Evolutionary conservation across 1,140 invertebrate genomes (phyloP).

Genomic region (Habropoda laboriosa): DNA sequence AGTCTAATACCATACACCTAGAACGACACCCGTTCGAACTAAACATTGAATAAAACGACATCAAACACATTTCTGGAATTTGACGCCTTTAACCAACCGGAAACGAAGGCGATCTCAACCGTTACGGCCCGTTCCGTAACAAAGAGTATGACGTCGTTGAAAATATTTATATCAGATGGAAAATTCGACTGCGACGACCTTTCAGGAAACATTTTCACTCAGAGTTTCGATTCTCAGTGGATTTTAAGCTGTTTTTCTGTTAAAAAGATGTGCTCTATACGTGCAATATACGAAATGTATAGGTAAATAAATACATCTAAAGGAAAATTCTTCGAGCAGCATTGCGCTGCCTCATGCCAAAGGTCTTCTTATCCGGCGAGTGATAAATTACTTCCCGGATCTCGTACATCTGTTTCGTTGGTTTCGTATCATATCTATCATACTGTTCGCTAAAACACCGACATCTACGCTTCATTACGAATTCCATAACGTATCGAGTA

Average conservation of each 20-base stretch:
- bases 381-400: conserved; percentile 60
- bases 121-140: too few relatives aligned
- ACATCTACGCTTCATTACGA: conserved; percentile 33
- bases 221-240: background rate
- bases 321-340: conserved; percentile 42
- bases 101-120: too few relatives aligned
- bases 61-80: too few relatives aligned
- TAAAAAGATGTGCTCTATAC: background rate
- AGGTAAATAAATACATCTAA: background rate
- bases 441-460: conserved; percentile 20
- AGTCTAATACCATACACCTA: too few relatives aligned
- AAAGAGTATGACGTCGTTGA: too few relatives aligned
- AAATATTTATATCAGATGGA: too few relatives aligned
- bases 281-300: background rate
- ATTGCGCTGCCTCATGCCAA: background rate
- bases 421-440: conserved; percentile 54
- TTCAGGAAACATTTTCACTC: background rate
- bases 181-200: background rate
- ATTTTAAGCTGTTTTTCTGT: too few relatives aligned
- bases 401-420: conserved; percentile 57
- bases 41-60: too few relatives aligned
- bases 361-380: conserved; percentile 15
- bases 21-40: too few relatives aligned
- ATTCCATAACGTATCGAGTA: conserved; percentile 25
- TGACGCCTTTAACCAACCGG: too few relatives aligned